Evolutionary conservation across 1,140 invertebrate genomes (phyloP), one percentile per base, ranked within the genome.

Genomic region (Cepaea nemoralis): DNA sequence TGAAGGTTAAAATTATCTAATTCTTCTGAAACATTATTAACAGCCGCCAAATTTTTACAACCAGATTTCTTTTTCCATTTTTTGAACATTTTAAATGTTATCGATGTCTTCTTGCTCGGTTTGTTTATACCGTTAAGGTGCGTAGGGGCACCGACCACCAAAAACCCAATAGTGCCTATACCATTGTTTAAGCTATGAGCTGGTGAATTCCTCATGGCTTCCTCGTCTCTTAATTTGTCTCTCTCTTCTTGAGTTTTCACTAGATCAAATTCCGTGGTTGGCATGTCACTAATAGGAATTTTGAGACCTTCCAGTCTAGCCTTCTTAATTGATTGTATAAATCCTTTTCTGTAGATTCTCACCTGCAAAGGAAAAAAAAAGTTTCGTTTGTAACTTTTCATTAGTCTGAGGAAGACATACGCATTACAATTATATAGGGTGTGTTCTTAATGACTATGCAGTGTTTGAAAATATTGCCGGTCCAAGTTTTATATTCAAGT

Each of bases 231-330:
- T 10, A 71, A 35, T 33, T 81, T 3, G 22, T 67, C 48, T 33
- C 42, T 55, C n/a, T 80, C 39, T 33, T 73, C 27, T 12, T 77
- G 73, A 39, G 75, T 42, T 40, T 42, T 69, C 24, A 77, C 74
- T 12, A 81, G 22, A 59, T 81, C 66, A 45, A 81, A 71, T 33
- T 76, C 75, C 31, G 73, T 63, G n/a, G 63, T 76, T 48, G 79
- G 83, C 27, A 66, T 67, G 77, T 85, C 84, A 55, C 79, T 81
- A 27, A 83, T 80, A 14, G 84, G 84, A 42, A 85, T 71, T 48
- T 67, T 31, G 1, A 81, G 31, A 0, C 82, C 84, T 22, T 82
- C 74, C 42, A 3, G 27, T 77, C 55, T 55, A 3, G 81, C 81
- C 55, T 59, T 77, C 75, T 55, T 82, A 35, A 77, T 35, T 12